Evolutionary conservation across 2,797 vertebrate genomes (phyloP).

Genomic region (Apodemus agrarius): DNA sequence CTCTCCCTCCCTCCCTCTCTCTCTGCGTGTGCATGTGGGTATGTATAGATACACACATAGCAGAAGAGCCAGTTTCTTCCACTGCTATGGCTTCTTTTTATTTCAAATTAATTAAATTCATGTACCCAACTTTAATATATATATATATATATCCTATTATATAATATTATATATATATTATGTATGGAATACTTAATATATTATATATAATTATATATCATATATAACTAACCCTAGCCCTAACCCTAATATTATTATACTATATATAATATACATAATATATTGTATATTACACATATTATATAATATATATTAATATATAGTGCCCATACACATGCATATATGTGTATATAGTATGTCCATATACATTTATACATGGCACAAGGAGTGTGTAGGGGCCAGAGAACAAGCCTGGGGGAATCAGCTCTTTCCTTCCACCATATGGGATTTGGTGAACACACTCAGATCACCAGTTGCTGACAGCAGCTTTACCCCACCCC

Average conservation of each 20-base stretch:
- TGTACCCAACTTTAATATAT: not conserved
- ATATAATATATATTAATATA: no score
- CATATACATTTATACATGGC: not conserved
- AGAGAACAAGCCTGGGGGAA: not conserved
- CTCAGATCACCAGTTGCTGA: not conserved
- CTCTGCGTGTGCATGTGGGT: not conserved
- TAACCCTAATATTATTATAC: no score
- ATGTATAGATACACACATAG: not conserved
- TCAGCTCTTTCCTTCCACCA: not conserved
- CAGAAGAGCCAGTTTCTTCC: constrained; percentile 1
- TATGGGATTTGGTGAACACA: not conserved
- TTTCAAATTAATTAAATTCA: not conserved
- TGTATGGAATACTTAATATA: no score
- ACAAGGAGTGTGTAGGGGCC: not conserved
- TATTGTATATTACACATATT: no score
- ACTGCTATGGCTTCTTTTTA: not conserved
- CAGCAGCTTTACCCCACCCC: not conserved
- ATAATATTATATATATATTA: no score
- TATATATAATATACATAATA: no score
- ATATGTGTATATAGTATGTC: no score
- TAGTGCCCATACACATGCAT: no score
- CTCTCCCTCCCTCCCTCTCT: no score
- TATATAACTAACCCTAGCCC: no score
- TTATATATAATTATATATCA: no score
- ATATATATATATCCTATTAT: no score